A percentile compares a stretch with the other conserved stretches of the same genome.
phyloP scores from a whole-genome alignment of 92 coral and sea anemone genomes.

The Porites rus region DNA sequence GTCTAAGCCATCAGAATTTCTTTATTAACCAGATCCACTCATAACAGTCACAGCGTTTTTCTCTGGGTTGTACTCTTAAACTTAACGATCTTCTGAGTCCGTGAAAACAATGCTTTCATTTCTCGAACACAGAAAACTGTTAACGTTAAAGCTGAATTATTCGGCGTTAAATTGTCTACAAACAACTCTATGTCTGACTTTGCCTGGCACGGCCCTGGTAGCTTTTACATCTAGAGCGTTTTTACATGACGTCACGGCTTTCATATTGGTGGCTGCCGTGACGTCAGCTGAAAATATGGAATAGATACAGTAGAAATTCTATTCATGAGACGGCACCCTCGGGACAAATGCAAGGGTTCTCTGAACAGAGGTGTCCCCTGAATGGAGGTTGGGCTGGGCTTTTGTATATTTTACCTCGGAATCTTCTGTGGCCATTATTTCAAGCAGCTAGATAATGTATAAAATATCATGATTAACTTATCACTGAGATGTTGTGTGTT shows the following conservation, averaged over 20 bases:
- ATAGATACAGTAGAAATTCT: no score
- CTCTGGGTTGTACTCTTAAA: conserved; percentile 43
- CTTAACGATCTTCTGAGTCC: conserved; percentile 30
- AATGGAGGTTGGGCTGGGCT: neutral
- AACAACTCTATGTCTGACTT: conserved; percentile 13
- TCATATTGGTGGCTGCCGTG: no score
- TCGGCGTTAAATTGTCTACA: conserved; percentile 29
- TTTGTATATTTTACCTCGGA: conserved; percentile 2
- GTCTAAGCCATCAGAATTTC: conserved; percentile 34
- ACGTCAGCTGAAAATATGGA: no score
- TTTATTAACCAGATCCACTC: conserved; percentile 47
- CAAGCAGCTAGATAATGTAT: no score
- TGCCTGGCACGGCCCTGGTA: no score
- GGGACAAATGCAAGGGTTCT: no score
- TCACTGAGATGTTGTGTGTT: no score
- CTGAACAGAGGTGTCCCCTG: neutral
- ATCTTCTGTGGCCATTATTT: no score
- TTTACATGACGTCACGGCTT: no score
- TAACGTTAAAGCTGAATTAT: conserved; percentile 27
- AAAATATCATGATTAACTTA: no score
- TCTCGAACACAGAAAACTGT: conserved; percentile 28
- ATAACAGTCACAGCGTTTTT: conserved; percentile 37
- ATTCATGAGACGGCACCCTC: no score
- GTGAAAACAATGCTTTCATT: conserved; percentile 28
- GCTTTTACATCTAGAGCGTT: no score